Base-by-base conservation (phyloP, 2,797 vertebrate genomes). In the Spinus pinus region DNA sequence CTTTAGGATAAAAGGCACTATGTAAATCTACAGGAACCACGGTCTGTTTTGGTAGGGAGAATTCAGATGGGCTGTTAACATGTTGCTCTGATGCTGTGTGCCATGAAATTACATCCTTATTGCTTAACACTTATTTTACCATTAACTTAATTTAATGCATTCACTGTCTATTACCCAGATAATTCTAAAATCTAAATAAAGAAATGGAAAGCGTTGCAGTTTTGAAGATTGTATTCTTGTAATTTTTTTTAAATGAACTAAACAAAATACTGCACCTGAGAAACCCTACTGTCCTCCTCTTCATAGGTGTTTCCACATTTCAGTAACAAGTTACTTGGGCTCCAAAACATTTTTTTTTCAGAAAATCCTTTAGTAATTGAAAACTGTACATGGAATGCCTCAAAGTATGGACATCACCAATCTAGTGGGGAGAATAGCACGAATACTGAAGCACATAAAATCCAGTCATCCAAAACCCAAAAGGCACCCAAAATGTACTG, bases 1-100 rank as follows among this genome's bases (percentile, higher is more conserved):
- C 80, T 88, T 90, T 17, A 88, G 94, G 84, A 93, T 73, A 86
- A 93, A 96, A 96, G 95, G 95, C 95, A 95, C 93, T 95, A 94
- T 1, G 56, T 28, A 80, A 79, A 93, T 57, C 93, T 93, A 96
- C 78, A 95, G 94, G 91, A 94, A 88, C 62, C 62, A 66, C 3
- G 8, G 83, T 94, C 42, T 79, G 4, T 58, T 86, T 47, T 58
- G 1, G 0, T 22, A 42, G 89, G 79, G 91, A 89, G 72, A 72
- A 84, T 77, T 88, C 35, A 28, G 82, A 50, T 10, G 93, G 91
- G 89, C 62, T 14, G 10, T 81, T 84, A 83, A 81, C 51, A 5
- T 7, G 69, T 54, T 41, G 54, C 39, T 93, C 65, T 83, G 73
- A 79, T 30, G 58, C 60, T 71, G 41, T 19, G 51, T 31, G 66